phyloP scores from a whole-genome alignment of 2,113 vertebrate species.

The Corapipo altera region DNA sequence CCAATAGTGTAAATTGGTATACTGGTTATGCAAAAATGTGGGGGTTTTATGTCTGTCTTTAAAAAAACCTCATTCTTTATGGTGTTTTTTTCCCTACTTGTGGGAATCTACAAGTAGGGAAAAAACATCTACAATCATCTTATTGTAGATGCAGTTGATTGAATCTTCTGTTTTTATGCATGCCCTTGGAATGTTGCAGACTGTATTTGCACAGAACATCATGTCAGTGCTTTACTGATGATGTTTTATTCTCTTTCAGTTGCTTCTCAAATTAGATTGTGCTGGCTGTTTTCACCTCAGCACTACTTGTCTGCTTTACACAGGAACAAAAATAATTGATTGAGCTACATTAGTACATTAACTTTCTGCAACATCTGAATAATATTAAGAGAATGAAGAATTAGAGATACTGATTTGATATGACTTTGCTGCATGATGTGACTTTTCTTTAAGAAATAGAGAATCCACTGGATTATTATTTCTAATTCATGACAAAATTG shows the following conservation, averaged over 20 bases:
- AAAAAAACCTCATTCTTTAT: neutral
- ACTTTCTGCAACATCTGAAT: neutral
- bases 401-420: neutral
- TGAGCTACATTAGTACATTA: neutral
- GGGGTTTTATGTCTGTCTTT: neutral
- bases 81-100: neutral
- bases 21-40: neutral
- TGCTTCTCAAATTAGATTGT: neutral
- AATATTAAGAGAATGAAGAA: neutral
- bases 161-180: neutral
- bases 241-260: neutral
- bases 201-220: neutral
- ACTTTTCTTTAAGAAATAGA: neutral
- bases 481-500: neutral
- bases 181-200: neutral
- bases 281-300: neutral
- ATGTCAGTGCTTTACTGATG: neutral
- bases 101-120: no score
- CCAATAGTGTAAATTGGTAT: neutral
- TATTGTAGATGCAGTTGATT: neutral
- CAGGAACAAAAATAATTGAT: neutral
- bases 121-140: no score
- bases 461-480: neutral
- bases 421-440: neutral
- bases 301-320: neutral